Evolutionary conservation across 2,113 vertebrate species (phyloP), one percentile per base, ranked within the genome.

Genomic region (Oreotrochilus melanogaster): DNA sequence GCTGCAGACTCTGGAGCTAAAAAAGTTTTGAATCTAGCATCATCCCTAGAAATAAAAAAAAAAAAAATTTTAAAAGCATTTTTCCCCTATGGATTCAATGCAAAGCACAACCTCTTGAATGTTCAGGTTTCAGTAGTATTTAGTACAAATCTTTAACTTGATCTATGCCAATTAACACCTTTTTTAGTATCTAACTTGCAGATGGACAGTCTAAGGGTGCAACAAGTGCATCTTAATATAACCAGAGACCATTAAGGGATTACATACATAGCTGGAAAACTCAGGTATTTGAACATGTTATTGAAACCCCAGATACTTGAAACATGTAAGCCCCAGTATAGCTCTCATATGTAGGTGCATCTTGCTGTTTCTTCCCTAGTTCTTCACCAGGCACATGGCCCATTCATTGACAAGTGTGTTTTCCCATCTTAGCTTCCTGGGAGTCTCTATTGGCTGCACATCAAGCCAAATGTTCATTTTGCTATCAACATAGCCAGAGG

Each of bases 381-480:
- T 87, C 51, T 57, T 75, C 54, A 13, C 18, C 70, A 82, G 64
- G 71, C 87, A 82, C 86, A 31, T 1, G 21, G 89, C 93, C 64
- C 71, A 48, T 51, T 64, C 89, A 76, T 23, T 54, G 85, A 82
- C 74, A 82, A 91, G 27, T 47, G 27, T 53, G 35, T 56, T 94
- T 79, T 57, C 69, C 84, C 30, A 28, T 31, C 51, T 31, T 70
- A 78, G 78, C 89, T 95, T 95, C 86, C 88, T 86, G 86, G 92
- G 95, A 93, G 83, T 58, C 89, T 90, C 58, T 66, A 83, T 9
- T 78, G 93, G 94, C 96, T 92, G 93, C 57, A 67, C 76, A 84
- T 89, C 96, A 88, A 96, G 91, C 95, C 93, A 96, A 96, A 95
- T 75, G 72, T 89, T 96, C 83, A 80, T 70, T 96, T 76, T 78